Percentiles rank a stretch among this genome's conserved stretches.
phyloP scores from a whole-genome alignment of 2,797 vertebrate species.

The Sus cebifrons region DNA sequence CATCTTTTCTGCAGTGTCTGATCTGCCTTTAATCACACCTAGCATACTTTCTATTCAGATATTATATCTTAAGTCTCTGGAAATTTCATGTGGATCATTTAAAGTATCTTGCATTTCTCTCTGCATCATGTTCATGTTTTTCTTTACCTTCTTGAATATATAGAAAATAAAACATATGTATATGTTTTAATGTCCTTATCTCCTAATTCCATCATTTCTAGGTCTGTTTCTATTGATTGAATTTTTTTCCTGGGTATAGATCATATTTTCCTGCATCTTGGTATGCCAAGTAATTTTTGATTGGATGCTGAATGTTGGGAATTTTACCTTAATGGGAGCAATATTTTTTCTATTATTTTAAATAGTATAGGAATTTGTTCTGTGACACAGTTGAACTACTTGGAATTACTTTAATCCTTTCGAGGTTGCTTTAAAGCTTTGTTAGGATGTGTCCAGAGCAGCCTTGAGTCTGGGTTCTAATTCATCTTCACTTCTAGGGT shows the following conservation, averaged over 20 bases:
- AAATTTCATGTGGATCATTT: not conserved
- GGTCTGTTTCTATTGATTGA: not conserved
- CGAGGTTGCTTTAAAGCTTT: not conserved
- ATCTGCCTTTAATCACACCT: not conserved
- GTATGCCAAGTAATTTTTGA: not conserved
- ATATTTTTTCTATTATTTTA: conserved; percentile 19
- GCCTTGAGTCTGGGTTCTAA: not conserved
- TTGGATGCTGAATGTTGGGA: not conserved
- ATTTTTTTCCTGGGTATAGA: not conserved
- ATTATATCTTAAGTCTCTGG: not conserved
- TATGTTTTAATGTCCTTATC: not conserved
- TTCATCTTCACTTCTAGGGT: not conserved
- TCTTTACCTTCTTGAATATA: not conserved
- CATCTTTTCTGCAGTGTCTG: not conserved
- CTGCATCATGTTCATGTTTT: not conserved
- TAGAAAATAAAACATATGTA: not conserved
- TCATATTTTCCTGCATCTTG: not conserved
- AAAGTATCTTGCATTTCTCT: not conserved
- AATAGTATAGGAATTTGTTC: not conserved
- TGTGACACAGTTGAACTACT: not conserved
- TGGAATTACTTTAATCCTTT: not conserved
- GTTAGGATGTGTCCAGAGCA: not conserved
- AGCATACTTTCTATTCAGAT: not conserved
- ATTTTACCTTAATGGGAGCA: not conserved
- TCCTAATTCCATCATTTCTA: not conserved